phyloP scores from a whole-genome alignment of 2,113 vertebrate species.

The Clarias magur region DNA sequence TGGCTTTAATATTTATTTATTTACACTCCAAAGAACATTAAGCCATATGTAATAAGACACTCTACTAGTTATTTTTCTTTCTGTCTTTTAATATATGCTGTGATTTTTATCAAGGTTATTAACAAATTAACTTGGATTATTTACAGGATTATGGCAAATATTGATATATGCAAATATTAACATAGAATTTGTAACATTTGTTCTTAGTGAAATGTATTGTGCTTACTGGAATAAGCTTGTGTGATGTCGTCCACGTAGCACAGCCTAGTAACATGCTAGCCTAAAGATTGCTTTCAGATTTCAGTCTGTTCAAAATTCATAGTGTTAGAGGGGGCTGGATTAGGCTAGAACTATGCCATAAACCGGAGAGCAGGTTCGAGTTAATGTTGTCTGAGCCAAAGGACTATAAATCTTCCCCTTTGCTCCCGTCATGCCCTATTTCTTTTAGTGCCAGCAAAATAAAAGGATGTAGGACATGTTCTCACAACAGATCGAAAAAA shows the following conservation, averaged over 20 bases:
- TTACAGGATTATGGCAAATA: no score
- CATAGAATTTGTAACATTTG: slow-evolving; percentile 8
- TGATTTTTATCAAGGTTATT: slow-evolving; percentile 33
- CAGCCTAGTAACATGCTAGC: slow-evolving; percentile 25
- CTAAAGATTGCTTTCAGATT: slow-evolving; percentile 38
- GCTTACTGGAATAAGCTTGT: not conserved
- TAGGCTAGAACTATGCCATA: slow-evolving; percentile 52
- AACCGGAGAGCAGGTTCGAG: slow-evolving; percentile 42
- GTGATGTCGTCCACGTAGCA: slow-evolving; percentile 1
- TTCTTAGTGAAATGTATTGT: not conserved
- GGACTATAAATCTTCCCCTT: slow-evolving; percentile 64
- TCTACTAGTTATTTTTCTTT: not conserved
- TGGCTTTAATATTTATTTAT: not conserved
- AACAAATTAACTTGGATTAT: no score
- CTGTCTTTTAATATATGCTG: not conserved
- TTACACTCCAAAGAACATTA: not conserved
- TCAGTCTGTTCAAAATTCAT: slow-evolving; percentile 39
- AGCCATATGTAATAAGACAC: not conserved
- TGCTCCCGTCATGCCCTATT: slow-evolving; percentile 66
- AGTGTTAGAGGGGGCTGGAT: slow-evolving; percentile 29
- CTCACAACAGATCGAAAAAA: slow-evolving; percentile 60
- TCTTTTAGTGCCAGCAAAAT: slow-evolving; percentile 62
- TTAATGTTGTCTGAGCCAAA: slow-evolving; percentile 60
- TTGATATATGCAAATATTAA: not conserved
- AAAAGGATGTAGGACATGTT: slow-evolving; percentile 53